Evolutionary conservation across 2,797 vertebrate genomes (phyloP), one percentile per base, ranked within the genome.

Genomic region (Rhabdophis nuchalis): DNA sequence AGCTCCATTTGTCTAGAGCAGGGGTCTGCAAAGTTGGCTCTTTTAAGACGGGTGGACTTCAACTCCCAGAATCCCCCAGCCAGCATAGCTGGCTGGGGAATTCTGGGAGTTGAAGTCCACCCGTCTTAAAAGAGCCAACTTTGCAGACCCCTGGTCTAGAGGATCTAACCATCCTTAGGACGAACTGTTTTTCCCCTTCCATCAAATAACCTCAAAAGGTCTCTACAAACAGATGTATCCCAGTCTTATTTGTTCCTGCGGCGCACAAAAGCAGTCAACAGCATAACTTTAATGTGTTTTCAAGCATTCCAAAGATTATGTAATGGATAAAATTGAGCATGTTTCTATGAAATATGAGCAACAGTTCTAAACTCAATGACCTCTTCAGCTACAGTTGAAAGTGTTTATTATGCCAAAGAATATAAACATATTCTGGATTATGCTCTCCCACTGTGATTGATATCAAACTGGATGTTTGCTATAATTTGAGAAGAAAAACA

Each of bases 401-500:
- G 16, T 0, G 36, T 92, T 90, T 91, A 57, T 54, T 85, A 89
- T 85, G 68, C 36, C 85, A 88, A 91, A 90, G 89, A 0, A 50
- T 77, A 77, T 41, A 88, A 68, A n/a, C 86, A 23, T 85, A 1
- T 54, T 94, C 92, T 88, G 57, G 52, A 52, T 95, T 92, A 46
- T 27, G 4, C 3, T 93, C 12, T 5, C 29, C 23, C 94, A 93
- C 93, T 91, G 85, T 58, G 93, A 8, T 86, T 36, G 91, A 91
- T 92, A 94, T 58, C 82, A 92, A 0, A 27, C 91, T 36, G 77
- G 93, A 68, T 85, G 6, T 12, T 94, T 93, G 87, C 90, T 86
- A 36, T 87, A 82, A 87, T 93, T 94, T 94, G 20, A 32, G 82
- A n/a, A 53, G 56, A 94, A 92, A 92, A 89, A 60, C 82, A 85